Evolutionary conservation across 2,113 vertebrate species (phyloP).

Genomic region (Indri indri): DNA sequence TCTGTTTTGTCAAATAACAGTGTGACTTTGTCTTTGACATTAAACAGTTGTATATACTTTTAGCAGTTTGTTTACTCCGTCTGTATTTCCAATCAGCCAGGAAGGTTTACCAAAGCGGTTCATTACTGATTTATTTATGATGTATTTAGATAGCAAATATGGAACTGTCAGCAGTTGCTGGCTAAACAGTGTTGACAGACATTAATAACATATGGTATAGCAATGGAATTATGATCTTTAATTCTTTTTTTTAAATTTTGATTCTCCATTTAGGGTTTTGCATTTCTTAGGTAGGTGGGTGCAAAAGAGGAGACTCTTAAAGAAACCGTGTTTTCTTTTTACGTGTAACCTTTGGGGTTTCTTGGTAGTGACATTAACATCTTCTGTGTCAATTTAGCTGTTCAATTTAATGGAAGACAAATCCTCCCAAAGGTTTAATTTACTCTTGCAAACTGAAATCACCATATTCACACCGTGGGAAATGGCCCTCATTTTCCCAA

Average conservation of each 20-base stretch:
- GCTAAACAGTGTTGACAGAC: constrained; percentile 91
- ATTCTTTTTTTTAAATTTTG: constrained; percentile 72
- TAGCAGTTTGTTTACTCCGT: constrained; percentile 87
- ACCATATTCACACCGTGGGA: constrained; percentile 84
- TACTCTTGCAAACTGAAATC: constrained; percentile 86
- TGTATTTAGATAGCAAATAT: constrained; percentile 92
- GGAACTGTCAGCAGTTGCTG: constrained; percentile 89
- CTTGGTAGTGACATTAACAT: constrained; percentile 83
- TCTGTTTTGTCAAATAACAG: constrained; percentile 78
- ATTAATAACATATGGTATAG: constrained; percentile 91
- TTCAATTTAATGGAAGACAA: constrained; percentile 88
- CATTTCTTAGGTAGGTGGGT: constrained; percentile 75
- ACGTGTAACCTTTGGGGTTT: constrained; percentile 83
- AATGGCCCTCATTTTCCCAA: constrained; percentile 86
- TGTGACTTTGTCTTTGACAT: constrained; percentile 88
- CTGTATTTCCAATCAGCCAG: constrained; percentile 88
- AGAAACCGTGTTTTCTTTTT: constrained; percentile 69
- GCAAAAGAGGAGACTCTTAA: constrained; percentile 64
- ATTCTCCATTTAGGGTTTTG: constrained; percentile 74
- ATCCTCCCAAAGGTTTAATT: constrained; percentile 87
- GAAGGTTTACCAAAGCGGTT: constrained; percentile 89
- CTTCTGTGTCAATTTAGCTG: constrained; percentile 86
- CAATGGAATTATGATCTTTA: constrained; percentile 87
- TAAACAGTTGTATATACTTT: constrained; percentile 85
- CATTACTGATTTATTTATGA: constrained; percentile 93